Evolutionary conservation across 1,140 invertebrate species (phyloP).

Genomic region (Saccostrea glomerata): DNA sequence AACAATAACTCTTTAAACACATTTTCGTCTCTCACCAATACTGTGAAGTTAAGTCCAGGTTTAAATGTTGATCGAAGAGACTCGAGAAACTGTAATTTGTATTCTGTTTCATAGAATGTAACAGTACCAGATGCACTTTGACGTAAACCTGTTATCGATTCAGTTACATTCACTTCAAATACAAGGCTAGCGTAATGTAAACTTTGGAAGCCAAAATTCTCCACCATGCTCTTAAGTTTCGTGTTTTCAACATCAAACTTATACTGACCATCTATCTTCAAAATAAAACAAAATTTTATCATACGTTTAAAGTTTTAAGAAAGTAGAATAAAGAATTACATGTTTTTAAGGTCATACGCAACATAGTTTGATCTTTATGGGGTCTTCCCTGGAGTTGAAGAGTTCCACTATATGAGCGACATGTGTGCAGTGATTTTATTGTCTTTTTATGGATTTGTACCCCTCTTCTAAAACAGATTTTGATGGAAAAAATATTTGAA

Average conservation of each 20-base stretch:
- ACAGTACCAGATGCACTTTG: constrained; percentile 56
- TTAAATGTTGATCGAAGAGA: constrained; percentile 58
- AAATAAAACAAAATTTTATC: neutral
- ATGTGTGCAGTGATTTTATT: too few species aligned
- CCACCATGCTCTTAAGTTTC: constrained; percentile 55
- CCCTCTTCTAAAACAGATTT: too few species aligned
- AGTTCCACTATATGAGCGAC: too few species aligned
- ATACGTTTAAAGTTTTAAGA: too few species aligned
- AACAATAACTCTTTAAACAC: neutral
- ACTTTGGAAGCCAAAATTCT: neutral
- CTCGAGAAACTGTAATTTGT: constrained; percentile 55
- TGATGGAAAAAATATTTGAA: too few species aligned
- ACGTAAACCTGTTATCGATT: constrained; percentile 64
- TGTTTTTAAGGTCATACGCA: too few species aligned
- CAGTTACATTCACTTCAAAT: constrained; percentile 70
- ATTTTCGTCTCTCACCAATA: constrained; percentile 39
- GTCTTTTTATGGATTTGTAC: too few species aligned
- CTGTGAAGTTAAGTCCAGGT: constrained; percentile 61
- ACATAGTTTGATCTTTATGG: too few species aligned
- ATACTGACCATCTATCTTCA: constrained; percentile 66
- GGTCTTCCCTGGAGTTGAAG: too few species aligned
- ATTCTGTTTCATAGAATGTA: constrained; percentile 51
- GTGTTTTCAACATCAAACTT: constrained; percentile 61
- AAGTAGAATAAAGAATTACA: too few species aligned
- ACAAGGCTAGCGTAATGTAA: constrained; percentile 55